Conservation (phyloP, 2,113 vertebrate species). For the Melanerpes aurifrons region DNA sequence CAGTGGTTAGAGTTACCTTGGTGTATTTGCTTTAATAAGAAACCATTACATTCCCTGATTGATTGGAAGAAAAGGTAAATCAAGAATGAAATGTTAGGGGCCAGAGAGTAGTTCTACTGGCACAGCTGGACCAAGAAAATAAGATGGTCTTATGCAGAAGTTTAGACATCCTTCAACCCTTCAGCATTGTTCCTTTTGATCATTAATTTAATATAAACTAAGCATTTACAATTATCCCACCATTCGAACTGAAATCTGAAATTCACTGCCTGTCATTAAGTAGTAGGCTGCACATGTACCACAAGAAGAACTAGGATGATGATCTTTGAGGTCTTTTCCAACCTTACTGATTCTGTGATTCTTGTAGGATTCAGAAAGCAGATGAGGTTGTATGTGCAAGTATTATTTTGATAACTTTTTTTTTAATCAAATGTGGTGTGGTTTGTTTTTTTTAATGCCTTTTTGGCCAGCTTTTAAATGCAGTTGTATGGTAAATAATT, state of each 20-base stretch:
- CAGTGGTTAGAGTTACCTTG: not conserved
- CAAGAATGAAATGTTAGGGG: not conserved
- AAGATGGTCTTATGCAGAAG: not conserved
- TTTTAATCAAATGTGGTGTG: not conserved
- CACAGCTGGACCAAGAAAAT: not conserved
- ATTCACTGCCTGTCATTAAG: not conserved
- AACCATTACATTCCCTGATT: not conserved
- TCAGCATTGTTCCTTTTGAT: not conserved
- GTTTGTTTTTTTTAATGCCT: not conserved
- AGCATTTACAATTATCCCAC: not conserved
- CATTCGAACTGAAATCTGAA: not conserved
- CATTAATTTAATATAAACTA: not conserved
- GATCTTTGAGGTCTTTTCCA: no score
- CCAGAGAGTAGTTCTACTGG: not conserved
- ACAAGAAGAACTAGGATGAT: not conserved
- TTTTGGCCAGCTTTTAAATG: not conserved
- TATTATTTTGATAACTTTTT: not conserved
- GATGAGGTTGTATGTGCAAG: not conserved
- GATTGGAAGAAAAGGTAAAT: not conserved
- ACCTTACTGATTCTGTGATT: no score
- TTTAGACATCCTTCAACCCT: not conserved
- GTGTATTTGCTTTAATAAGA: not conserved
- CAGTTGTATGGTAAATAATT: not conserved
- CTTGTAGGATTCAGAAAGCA: not conserved
- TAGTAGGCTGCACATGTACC: not conserved